Evolutionary conservation across 2,113 vertebrate genomes (phyloP), one percentile per base, ranked within the genome.

Genomic region (Poeciliopsis occidentalis): DNA sequence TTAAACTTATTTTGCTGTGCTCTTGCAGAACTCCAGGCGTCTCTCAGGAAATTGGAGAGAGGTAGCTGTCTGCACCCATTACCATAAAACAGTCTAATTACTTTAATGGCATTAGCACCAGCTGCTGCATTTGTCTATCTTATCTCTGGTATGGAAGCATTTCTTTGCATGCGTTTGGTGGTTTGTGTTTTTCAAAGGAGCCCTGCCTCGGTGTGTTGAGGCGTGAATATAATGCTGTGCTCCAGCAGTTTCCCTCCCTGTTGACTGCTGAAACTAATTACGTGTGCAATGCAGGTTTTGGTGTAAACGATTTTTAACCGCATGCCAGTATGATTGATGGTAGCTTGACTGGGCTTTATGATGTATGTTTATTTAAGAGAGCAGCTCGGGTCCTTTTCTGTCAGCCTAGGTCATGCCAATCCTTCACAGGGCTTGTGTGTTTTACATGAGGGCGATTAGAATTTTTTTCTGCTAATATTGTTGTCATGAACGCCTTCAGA

Each of bases 31-130:
- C 69, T 92, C 94, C 79, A 88, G 95, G 75, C 92, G 92, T 87
- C 91, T 94, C 77, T 63, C 93, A 82, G 93, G 93, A 77, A 95
- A 94, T 91, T 95, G 94, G 95, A 92, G 95, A 95, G 95, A 95
- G 95, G 95, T 95, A 95, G 88, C 79, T 73, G 87, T 87, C 86
- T 88, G 79, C 74, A 81, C 74, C 75, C 13, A 47, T 73, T 80
- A 73, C 15, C 75, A 30, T 82, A 39, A 65, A 83, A 76, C 67
- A 76, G 61, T 69, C 65, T 86, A 73, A 71, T 67, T 60, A 81
- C 79, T 89, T 79, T 57, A 60, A 83, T 76, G 47, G 67, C 78
- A 69, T 64, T 30, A 73, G 76, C 69, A 69, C 44, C 69, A 73
- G 76, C 67, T 64, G 54, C 67, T 83, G 62, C 47, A 51, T 87